These are phyloP conservation scores for Hirundichthys speculiger DNA, from an alignment of 2,113 vertebrate species.

Conservation along the genomic window DNA sequence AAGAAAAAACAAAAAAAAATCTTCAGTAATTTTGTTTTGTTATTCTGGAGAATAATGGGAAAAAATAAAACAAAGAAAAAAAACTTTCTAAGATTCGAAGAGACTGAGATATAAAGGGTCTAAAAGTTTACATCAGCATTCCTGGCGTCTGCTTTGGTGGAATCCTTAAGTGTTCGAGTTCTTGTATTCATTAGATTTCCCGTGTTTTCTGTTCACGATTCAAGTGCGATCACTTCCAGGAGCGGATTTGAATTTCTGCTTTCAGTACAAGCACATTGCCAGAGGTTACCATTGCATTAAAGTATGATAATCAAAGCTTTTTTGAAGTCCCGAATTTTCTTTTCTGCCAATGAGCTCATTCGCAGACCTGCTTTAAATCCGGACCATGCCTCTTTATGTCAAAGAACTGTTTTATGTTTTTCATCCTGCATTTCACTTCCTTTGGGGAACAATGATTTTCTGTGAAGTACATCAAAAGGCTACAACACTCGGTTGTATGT, in stretches of 20 bases:
- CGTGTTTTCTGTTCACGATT: background rate
- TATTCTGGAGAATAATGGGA: too few relatives aligned
- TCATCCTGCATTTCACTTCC: slow-evolving; percentile 32
- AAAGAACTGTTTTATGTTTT: slow-evolving; percentile 45
- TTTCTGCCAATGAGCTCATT: slow-evolving; percentile 17
- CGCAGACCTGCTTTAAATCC: slow-evolving; percentile 33
- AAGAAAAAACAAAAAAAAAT: too few relatives aligned
- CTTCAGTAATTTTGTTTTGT: too few relatives aligned
- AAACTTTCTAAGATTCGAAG: too few relatives aligned
- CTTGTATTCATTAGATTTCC: slow-evolving; percentile 6
- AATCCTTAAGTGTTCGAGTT: too few relatives aligned
- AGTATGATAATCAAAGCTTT: slow-evolving; percentile 23
- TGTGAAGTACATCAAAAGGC: slow-evolving; percentile 50
- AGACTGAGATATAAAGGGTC: too few relatives aligned
- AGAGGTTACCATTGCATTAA: slow-evolving; percentile 12
- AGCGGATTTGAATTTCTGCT: background rate
- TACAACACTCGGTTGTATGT: slow-evolving; percentile 12
- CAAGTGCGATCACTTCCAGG: background rate
- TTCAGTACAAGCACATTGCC: slow-evolving; percentile 5
- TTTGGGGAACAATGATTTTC: slow-evolving; percentile 32
- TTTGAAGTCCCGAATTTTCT: slow-evolving; percentile 6
- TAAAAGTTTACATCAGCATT: too few relatives aligned
- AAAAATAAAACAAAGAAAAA: too few relatives aligned
- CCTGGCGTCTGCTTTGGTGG: too few relatives aligned
- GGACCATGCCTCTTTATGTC: slow-evolving; percentile 28